phyloP scores from a whole-genome alignment of 2,113 vertebrate genomes.

The Origma solitaria region DNA sequence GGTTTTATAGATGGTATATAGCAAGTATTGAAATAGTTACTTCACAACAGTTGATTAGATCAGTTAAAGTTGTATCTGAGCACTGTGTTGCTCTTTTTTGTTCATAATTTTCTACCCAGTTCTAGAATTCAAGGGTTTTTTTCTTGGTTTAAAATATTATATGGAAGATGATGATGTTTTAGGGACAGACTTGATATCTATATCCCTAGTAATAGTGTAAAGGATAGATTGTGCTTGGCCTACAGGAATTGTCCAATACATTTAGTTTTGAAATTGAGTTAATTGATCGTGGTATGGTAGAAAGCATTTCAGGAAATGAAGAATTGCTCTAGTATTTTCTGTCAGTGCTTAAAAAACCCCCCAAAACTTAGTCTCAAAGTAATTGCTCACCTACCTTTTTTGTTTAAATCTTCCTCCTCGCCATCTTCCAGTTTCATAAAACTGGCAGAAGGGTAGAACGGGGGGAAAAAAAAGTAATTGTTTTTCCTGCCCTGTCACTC shows the following conservation, averaged over 20 bases:
- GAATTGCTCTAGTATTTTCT: not conserved
- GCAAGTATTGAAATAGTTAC: not conserved
- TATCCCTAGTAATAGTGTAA: not conserved
- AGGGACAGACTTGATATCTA: not conserved
- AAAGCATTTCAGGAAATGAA: not conserved
- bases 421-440: not conserved
- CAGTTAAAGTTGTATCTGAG: not conserved
- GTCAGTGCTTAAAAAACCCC: not conserved
- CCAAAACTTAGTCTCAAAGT: not conserved
- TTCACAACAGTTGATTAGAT: not conserved
- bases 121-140: not conserved
- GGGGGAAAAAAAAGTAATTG: rapidly evolving
- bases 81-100: not conserved
- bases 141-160: not conserved
- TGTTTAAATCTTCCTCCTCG: not conserved
- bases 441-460: not conserved
- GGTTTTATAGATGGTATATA: not conserved
- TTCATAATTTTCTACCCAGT: not conserved
- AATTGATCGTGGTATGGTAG: not conserved
- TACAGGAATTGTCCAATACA: rapidly evolving
- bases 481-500: not conserved
- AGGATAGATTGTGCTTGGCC: not conserved
- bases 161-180: not conserved
- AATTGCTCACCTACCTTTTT: not conserved
- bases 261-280: not conserved